Conservation (phyloP, 2,888 invertebrate species). For the Caenorhabditis sp. region DNA sequence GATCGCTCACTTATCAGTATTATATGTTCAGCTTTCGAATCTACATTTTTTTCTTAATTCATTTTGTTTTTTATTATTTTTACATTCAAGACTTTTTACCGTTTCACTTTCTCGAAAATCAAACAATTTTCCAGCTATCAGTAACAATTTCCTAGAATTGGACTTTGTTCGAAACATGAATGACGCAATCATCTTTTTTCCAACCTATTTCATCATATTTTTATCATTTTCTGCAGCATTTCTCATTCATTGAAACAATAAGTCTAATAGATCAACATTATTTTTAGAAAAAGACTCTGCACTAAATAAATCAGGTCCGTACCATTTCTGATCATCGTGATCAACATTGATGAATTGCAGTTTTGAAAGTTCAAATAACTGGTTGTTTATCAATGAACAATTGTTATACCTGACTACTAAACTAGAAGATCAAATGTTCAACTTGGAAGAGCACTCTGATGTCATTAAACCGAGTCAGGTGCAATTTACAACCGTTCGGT, state of each 20-base stretch:
- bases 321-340: slow-evolving; percentile 19
- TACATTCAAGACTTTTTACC: no score
- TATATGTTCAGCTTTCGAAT: no score
- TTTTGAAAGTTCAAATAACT: slow-evolving; percentile 20
- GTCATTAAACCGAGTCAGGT: slow-evolving; percentile 14
- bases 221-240: slow-evolving; percentile 3
- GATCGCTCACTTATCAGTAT: no score
- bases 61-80: no score
- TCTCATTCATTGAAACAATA: not conserved
- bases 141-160: not conserved
- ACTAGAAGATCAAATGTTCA: slow-evolving; percentile 23
- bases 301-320: not conserved
- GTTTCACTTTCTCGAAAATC: no score
- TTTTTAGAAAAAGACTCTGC: not conserved
- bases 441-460: slow-evolving; percentile 1
- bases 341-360: slow-evolving; percentile 2
- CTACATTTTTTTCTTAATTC: no score
- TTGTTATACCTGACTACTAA: not conserved
- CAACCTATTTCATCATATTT: slow-evolving; percentile 30
- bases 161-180: slow-evolving; percentile 3
- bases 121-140: not conserved
- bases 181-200: slow-evolving; percentile 16
- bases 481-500: slow-evolving; percentile 22
- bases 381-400: slow-evolving; percentile 1
- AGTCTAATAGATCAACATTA: not conserved